Percentiles rank a stretch among this genome's conserved stretches.
Evolutionary conservation across 2,888 invertebrate species (phyloP).

Genomic region (Rhagophthalmus giganteus): DNA sequence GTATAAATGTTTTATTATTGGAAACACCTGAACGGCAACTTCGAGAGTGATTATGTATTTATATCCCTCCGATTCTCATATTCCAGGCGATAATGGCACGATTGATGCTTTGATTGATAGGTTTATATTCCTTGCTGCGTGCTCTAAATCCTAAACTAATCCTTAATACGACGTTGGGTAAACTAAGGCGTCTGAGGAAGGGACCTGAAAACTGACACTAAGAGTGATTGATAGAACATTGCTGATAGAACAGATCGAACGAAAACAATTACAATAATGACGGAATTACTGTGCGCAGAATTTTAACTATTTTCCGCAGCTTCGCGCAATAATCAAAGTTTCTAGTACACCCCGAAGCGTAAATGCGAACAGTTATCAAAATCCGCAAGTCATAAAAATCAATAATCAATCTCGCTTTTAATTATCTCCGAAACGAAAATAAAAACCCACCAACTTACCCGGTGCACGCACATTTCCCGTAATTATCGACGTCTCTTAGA

Average conservation of each 20-base stretch:
- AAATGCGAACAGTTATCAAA: constrained; percentile 15
- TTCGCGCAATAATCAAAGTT: neutral
- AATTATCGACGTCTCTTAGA: constrained; percentile 12
- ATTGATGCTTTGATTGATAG: constrained; percentile 51
- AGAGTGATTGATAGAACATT: constrained; percentile 55
- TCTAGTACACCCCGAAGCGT: neutral
- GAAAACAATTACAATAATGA: constrained; percentile 52
- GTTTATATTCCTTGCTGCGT: constrained; percentile 50
- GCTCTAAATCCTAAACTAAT: constrained; percentile 46
- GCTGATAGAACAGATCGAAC: constrained; percentile 42
- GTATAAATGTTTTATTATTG: too few relatives aligned
- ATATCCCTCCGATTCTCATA: constrained; percentile 15
- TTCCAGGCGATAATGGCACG: constrained; percentile 38
- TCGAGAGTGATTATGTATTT: constrained; percentile 21
- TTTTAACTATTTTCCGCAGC: constrained; percentile 17
- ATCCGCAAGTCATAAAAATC: constrained; percentile 36
- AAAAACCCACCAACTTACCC: constrained; percentile 12
- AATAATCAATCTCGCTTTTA: constrained; percentile 35
- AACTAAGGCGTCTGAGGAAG: constrained; percentile 33
- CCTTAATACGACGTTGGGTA: constrained; percentile 42
- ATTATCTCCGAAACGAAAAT: constrained; percentile 29
- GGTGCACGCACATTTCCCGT: constrained; percentile 13
- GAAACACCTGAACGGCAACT: constrained; percentile 14
- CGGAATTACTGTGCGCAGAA: constrained; percentile 35
- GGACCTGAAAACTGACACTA: constrained; percentile 50